A percentile compares a stretch with the other conserved stretches of the same genome.
These are phyloP conservation scores for Apantesis nais DNA, from an alignment of 2,888 invertebrate species.

Conservation along the genomic window DNA sequence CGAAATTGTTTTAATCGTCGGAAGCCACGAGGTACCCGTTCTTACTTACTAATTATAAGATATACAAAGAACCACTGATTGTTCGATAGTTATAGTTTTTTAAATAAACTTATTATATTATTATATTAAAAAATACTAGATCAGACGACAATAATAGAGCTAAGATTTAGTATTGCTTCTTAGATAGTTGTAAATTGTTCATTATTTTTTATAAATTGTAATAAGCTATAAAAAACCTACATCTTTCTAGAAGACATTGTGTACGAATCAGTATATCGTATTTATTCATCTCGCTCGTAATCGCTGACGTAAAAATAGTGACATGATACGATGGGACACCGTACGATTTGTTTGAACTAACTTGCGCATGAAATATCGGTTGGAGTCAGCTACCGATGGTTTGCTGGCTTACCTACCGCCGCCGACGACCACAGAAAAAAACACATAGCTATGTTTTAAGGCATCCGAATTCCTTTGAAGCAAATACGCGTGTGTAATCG, in stretches of 20 bases:
- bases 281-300: conserved; percentile 51
- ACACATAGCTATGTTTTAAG: conserved; percentile 70
- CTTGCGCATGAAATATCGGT: conserved; percentile 79
- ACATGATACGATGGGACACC: conserved; percentile 77
- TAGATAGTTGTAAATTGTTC: background rate
- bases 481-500: conserved; percentile 83
- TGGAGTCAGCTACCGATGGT: conserved; percentile 83
- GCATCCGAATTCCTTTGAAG: conserved; percentile 80
- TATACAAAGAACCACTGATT: conserved; percentile 22
- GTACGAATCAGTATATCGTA: conserved; percentile 42
- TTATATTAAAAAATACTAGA: background rate
- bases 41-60: conserved; percentile 61
- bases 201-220: background rate
- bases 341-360: conserved; percentile 85
- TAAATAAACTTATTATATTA: background rate
- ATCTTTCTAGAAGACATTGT: conserved; percentile 43
- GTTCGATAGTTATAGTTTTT: conserved; percentile 11
- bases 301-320: conserved; percentile 68
- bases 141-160: background rate
- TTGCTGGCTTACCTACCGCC: conserved; percentile 84
- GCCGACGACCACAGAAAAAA: conserved; percentile 64
- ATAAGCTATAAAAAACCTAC: background rate
- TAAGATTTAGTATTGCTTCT: background rate
- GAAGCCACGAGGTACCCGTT: conserved; percentile 71
- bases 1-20: conserved; percentile 85